Evolutionary conservation across 2,888 invertebrate species (phyloP), one percentile per base, ranked within the genome.

Genomic region (Agriopis aurantiaria): DNA sequence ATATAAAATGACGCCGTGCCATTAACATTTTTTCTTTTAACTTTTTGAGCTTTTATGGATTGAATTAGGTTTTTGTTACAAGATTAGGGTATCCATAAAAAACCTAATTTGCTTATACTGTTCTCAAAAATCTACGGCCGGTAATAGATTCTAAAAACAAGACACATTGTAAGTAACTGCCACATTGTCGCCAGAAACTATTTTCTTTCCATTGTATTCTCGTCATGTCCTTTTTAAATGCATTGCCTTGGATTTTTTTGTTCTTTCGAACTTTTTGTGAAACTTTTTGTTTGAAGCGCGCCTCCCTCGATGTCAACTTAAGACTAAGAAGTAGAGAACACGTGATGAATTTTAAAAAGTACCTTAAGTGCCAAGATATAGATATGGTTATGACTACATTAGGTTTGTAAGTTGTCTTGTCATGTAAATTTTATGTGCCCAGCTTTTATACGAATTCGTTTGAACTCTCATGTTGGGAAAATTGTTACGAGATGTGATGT

Each of bases 321-420:
- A 56, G 83, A 79, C 82, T 87, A 85, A 80, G 76, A 78, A 41
- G 51, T 43, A 45, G 52, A 14, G 78, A 79, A 89, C 90, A 88
- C 78, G 91, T 89, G 91, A 90, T 91, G 92, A 92, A 93, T 93
- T 92, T 91, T 89, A 92, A 93, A 88, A 88, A 86, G 88, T 86
- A 75, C 81, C 75, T 82, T 86, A 82, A 83, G 84, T 85, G 79
- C 81, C 80, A 83, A 87, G 86, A 80, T 87, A 82, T 84, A 86
- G 84, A 83, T 88, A 88, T 85, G 84, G 85, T 85, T 88, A 88
- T 88, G 86, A 82, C 87, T 88, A 86, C 86, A 88, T 88, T 85
- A 86, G 79, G 80, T 78, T 80, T 85, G 82, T 85, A 85, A 86
- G 86, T 86, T 85, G 82, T 80, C 81, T 87, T 90, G 88, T 90